A percentile compares a stretch with the other conserved stretches of the same genome.
phyloP scores from a whole-genome alignment of 1,140 invertebrate species.

The Papilio machaon region DNA sequence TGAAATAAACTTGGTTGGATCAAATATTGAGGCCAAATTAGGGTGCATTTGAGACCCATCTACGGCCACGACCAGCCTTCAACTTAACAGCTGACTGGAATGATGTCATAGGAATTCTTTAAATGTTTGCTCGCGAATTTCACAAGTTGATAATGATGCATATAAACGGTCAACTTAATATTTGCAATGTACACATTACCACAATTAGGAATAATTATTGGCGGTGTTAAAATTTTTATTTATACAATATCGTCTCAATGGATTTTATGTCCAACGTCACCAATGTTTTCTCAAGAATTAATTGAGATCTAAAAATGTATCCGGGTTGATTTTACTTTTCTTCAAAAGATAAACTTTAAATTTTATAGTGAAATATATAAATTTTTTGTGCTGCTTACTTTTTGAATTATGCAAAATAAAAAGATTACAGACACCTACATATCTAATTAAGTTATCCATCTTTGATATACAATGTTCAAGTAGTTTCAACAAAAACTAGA shows the following conservation, averaged over 20 bases:
- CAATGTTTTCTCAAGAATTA: background rate
- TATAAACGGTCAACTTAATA: conserved; percentile 28
- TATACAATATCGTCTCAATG: conserved; percentile 13
- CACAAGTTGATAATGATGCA: conserved; percentile 38
- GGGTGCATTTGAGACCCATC: conserved; percentile 50
- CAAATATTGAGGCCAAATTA: conserved; percentile 30
- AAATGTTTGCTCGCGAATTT: conserved; percentile 39
- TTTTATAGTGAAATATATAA: background rate
- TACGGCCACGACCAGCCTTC: conserved; percentile 67
- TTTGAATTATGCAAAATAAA: background rate
- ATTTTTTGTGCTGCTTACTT: background rate
- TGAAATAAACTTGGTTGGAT: background rate
- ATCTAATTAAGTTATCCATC: background rate
- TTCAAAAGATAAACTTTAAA: background rate
- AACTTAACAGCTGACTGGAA: conserved; percentile 69
- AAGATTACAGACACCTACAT: background rate
- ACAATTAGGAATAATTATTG: conserved; percentile 41
- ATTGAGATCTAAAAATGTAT: background rate
- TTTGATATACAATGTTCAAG: background rate
- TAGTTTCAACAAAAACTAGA: background rate
- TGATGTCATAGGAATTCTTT: conserved; percentile 63
- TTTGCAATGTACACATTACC: conserved; percentile 38
- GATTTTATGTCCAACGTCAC: background rate
- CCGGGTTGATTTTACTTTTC: background rate
- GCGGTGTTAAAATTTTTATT: conserved; percentile 32